phyloP scores from a whole-genome alignment of 2,888 invertebrate genomes.

The Andrena camellia region DNA sequence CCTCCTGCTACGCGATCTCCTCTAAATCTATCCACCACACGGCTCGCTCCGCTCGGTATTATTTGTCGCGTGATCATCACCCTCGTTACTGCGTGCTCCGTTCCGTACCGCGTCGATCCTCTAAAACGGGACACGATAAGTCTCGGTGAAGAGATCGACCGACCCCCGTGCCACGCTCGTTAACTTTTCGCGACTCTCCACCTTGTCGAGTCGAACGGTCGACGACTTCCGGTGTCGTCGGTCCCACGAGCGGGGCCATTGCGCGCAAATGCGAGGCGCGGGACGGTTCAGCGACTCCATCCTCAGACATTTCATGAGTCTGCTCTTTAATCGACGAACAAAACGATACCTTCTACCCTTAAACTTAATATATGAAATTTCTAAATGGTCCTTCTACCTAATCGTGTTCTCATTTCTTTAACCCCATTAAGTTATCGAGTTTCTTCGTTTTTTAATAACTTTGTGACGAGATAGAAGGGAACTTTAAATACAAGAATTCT shows the following conservation, averaged over 20 bases:
- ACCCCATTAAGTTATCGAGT: too few species aligned
- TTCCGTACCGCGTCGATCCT: not conserved
- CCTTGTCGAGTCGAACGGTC: slow-evolving; percentile 39
- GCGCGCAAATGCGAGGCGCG: slow-evolving; percentile 44
- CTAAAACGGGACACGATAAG: slow-evolving; percentile 1
- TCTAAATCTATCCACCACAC: not conserved
- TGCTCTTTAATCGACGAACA: not conserved
- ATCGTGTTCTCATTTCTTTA: too few species aligned
- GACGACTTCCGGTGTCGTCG: slow-evolving; percentile 58
- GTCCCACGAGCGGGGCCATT: slow-evolving; percentile 47
- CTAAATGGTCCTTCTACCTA: too few species aligned
- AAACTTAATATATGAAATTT: too few species aligned
- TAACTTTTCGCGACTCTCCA: slow-evolving; percentile 52
- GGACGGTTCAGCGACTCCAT: slow-evolving; percentile 39
- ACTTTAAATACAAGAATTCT: too few species aligned
- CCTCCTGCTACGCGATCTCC: too few species aligned
- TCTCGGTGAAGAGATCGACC: slow-evolving; percentile 12
- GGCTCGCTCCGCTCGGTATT: not conserved
- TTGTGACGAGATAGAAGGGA: too few species aligned
- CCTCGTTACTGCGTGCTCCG: not conserved
- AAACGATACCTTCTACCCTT: too few species aligned
- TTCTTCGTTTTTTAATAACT: too few species aligned
- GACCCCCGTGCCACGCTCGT: slow-evolving; percentile 40
- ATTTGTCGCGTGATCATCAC: not conserved
- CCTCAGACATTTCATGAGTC: slow-evolving; percentile 4